Base-by-base conservation (phyloP, 2,797 vertebrate genomes). In the Lophius americanus region DNA sequence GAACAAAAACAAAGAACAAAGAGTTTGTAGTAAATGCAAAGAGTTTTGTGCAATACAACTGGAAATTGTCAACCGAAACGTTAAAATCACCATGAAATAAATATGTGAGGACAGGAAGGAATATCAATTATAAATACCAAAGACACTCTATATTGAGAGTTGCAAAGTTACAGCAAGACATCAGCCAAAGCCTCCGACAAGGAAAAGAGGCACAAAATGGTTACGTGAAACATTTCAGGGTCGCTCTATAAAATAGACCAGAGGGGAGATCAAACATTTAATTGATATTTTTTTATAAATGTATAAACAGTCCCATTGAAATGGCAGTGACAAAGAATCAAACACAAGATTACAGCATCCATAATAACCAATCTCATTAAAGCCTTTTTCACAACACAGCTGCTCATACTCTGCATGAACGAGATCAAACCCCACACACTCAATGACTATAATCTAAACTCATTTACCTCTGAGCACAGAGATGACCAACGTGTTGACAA, bases 371-470 rank as follows among this genome's bases (percentile, higher is more conserved):
- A 54, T 53, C 70, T 71, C 55, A 88, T 85, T 84, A 81, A 83
- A 63, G 53, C 41, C 4, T 48, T 53, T 39, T 47, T 68, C 84
- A 89, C 69, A 9, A 69, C 68, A 83, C 73, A 90, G 88, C 81
- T 90, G 88, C n/a, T 66, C 11, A 68, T 47, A 72, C 72, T 11
- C 42, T 6, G 11, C 32, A 23, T 69, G 65, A 70, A 76, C 55
- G 51, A 59, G 56, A 57, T 60, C 61, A 61, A 9, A 62, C 64
- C 41, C 14, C 47, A 7, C 39, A 51, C 37, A 54, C 64, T 61
- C 68, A 84, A 91, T 64, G 47, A 88, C 85, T 90, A 82, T 88
- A 85, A 87, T 89, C 77, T 64, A 32, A 73, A 76, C 70, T 84
- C 52, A 75, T 85, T 85, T 78, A 66, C 55, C 44, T 84, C 68